Evolutionary conservation across 2,113 vertebrate genomes (phyloP).

Genomic region (Pseudorectes ferrugineus): DNA sequence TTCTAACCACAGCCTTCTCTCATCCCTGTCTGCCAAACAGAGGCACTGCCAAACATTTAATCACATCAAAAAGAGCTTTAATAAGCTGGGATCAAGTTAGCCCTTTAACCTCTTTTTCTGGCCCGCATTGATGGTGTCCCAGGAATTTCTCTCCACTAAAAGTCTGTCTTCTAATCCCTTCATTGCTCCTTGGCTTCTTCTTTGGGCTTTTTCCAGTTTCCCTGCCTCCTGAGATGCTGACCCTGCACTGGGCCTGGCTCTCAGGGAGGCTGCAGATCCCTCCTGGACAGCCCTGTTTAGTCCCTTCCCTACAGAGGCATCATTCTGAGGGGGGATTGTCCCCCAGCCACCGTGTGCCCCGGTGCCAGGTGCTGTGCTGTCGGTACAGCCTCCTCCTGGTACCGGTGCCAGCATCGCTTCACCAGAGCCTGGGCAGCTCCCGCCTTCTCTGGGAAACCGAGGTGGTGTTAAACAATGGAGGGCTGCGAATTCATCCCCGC

Average conservation of each 20-base stretch:
- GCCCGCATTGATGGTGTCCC: rapidly evolving
- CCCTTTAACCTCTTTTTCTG: slow-evolving; percentile 14
- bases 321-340: neutral
- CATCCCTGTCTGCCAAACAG: neutral
- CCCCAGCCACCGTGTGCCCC: neutral
- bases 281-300: neutral
- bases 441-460: rapidly evolving
- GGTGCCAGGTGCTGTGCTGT: neutral
- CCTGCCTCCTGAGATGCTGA: neutral
- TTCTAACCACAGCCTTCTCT: neutral
- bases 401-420: neutral
- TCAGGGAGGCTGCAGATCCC: neutral
- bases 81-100: slow-evolving; percentile 11
- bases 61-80: slow-evolving; percentile 31
- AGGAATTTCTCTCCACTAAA: neutral
- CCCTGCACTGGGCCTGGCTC: rapidly evolving
- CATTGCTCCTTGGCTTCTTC: rapidly evolving
- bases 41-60: slow-evolving; percentile 19
- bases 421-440: neutral
- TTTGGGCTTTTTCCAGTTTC: neutral
- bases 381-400: neutral
- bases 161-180: neutral
- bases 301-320: neutral
- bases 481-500: rapidly evolving
- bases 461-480: neutral